Evolutionary conservation across 2,888 invertebrate species (phyloP).

Genomic region (Nomada goodeniana): DNA sequence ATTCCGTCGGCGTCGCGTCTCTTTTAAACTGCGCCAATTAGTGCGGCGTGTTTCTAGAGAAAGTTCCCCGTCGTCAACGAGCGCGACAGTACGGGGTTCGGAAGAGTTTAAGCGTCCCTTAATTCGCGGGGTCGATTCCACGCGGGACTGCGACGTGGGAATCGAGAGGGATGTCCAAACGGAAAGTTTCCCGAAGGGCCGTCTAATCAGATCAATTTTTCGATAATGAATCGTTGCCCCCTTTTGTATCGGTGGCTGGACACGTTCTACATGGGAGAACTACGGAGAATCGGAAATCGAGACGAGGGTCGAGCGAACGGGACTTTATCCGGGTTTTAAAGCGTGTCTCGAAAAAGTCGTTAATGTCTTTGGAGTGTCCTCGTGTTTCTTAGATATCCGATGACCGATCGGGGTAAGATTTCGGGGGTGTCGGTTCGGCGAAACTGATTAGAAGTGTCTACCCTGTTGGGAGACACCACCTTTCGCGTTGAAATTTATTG

Average conservation of each 20-base stretch:
- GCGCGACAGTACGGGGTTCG: neutral
- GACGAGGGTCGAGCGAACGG: slow-evolving; percentile 25
- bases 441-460: neutral
- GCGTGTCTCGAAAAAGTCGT: slow-evolving; percentile 73
- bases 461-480: neutral
- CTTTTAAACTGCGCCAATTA: slow-evolving; percentile 51
- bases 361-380: slow-evolving; percentile 75
- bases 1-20: slow-evolving; percentile 17
- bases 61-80: slow-evolving; percentile 26
- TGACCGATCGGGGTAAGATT: slow-evolving; percentile 34
- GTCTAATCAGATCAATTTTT: slow-evolving; percentile 83
- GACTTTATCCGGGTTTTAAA: slow-evolving; percentile 69
- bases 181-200: slow-evolving; percentile 63
- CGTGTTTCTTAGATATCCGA: slow-evolving; percentile 70
- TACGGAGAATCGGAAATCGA: slow-evolving; percentile 8
- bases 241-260: slow-evolving; percentile 44
- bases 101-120: slow-evolving; percentile 49
- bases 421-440: neutral
- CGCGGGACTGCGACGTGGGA: slow-evolving; percentile 58
- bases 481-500: too few relatives aligned
- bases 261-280: slow-evolving; percentile 43
- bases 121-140: slow-evolving; percentile 43
- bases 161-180: slow-evolving; percentile 69
- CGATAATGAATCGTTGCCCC: slow-evolving; percentile 80
- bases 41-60: slow-evolving; percentile 43